These are phyloP conservation scores for Macrotus californicus DNA, from an alignment of 2,113 vertebrate species.

Conservation along the genomic window DNA sequence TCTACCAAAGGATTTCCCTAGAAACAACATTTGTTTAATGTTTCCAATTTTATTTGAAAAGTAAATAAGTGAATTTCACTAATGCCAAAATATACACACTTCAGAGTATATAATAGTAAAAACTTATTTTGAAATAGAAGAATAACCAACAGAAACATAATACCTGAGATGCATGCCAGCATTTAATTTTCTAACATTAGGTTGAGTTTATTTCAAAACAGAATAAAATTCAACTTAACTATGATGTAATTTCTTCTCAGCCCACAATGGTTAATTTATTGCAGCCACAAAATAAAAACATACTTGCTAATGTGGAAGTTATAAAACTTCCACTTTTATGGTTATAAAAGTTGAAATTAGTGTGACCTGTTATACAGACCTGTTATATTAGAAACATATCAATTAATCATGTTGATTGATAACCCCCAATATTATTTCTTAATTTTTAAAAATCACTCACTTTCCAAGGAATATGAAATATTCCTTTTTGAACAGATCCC, in stretches of 20 bases:
- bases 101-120: neutral
- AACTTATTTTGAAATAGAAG: constrained; percentile 12
- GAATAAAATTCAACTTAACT: neutral
- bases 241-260: neutral
- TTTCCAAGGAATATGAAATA: constrained; percentile 9
- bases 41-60: neutral
- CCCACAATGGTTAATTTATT: neutral
- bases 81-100: neutral
- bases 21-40: neutral
- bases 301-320: neutral
- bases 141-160: neutral
- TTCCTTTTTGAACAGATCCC: neutral
- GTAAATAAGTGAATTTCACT: neutral
- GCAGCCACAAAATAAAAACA: constrained; percentile 10
- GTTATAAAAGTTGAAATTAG: neutral
- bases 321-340: neutral
- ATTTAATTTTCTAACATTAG: constrained; percentile 20
- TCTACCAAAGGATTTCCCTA: neutral
- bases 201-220: constrained; percentile 5
- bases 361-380: neutral
- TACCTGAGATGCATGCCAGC: neutral
- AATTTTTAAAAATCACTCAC: neutral
- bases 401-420: neutral
- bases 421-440: neutral
- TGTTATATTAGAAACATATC: neutral